Evolutionary conservation across 2,113 vertebrate genomes (phyloP).

Genomic region (Embiotoca jacksoni): DNA sequence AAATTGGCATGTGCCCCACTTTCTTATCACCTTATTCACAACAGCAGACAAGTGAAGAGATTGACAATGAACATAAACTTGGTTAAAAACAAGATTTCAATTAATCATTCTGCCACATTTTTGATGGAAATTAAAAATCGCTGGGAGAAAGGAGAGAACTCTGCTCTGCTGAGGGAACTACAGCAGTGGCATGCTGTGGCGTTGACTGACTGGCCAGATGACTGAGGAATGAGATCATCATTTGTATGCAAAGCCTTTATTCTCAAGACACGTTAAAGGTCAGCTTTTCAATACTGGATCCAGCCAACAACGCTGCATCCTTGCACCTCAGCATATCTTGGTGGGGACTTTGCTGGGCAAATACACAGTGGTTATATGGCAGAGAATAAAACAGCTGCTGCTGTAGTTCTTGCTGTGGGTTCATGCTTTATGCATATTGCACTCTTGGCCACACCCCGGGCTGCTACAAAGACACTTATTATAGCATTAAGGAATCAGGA

Average conservation of each 20-base stretch:
- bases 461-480: conserved; percentile 5
- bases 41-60: conserved; percentile 11
- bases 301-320: conserved; percentile 34
- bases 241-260: conserved; percentile 78
- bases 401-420: neutral
- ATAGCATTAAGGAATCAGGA: neutral
- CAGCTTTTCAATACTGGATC: conserved; percentile 65
- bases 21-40: conserved; percentile 42
- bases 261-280: conserved; percentile 80
- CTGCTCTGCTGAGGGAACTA: neutral
- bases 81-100: conserved; percentile 18
- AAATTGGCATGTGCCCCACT: conserved; percentile 48
- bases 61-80: conserved; percentile 17
- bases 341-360: conserved; percentile 22
- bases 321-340: conserved; percentile 24
- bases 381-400: conserved; percentile 6
- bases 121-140: neutral
- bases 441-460: neutral
- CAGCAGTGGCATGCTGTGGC: neutral
- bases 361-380: conserved; percentile 4
- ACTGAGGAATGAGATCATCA: conserved; percentile 53
- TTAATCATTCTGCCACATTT: conserved; percentile 13
- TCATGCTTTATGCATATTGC: conserved; percentile 25
- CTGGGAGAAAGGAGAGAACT: neutral
- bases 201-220: conserved; percentile 50